Base-by-base conservation (phyloP, 1,140 invertebrate genomes). In the Drosophila hydei region DNA sequence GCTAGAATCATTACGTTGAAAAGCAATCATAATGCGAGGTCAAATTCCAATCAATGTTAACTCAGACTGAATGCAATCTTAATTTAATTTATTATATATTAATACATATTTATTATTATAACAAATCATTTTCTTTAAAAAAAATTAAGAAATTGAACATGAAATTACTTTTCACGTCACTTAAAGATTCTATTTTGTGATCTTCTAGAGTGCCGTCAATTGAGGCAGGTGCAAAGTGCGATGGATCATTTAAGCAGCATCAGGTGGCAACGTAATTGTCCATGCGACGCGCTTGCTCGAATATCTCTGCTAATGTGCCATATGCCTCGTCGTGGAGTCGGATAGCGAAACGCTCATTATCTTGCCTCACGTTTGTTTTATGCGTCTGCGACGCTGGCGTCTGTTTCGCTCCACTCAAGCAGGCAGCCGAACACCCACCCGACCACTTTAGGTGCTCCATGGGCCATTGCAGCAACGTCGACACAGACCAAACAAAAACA, bases 261-360 rank as follows among this genome's bases (percentile, higher is more conserved):
- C 61, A 71, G 68, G 68, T 71, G 43, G 61, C 18, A 36, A 50
- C 51, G 56, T 65, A 71, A 71, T 65, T 64, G 67, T 3, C 23
- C 43, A 16, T 64, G 42, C 25, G 14, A 42, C 21, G 42, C 38
- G 30, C 19, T 33, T 33, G 19, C 38, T 43, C 43, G 25, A 61
- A 55, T 77, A 55, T 73, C 48, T 52, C 52, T 36, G 58, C 36
- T 60, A 67, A 40, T 70, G 48, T 75, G 69, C 63, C 79, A 87
- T 87, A 85, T 85, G 77, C 62, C 58, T 55, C 40, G 21, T 50
- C 47, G 25, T 58, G 54, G 80, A 61, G 54, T 48, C 60, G 48
- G 61, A 80, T 75, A 77, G 80, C 85, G 30, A 8, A 8, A 77
- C 70, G 62, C 58, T 75, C 80, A 85, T 87, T 85, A 85, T 87